These are phyloP conservation scores for Neuroscelio doddi DNA, from an alignment of 2,888 invertebrate genomes.

Conservation along the genomic window DNA sequence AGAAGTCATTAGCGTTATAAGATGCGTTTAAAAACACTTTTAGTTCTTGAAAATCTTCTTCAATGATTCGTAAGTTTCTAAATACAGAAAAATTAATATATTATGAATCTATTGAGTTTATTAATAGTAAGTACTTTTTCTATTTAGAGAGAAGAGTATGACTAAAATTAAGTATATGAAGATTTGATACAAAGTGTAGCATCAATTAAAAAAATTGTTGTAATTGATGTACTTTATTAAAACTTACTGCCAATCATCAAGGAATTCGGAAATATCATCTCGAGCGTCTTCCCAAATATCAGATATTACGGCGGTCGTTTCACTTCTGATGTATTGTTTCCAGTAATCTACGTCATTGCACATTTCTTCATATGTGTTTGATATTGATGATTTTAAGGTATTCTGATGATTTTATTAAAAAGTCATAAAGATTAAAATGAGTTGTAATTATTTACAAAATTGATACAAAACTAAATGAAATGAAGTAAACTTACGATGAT, in stretches of 20 bases:
- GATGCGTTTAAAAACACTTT: constrained; percentile 83
- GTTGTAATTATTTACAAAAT: neutral
- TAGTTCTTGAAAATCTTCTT: constrained; percentile 82
- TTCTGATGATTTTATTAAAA: constrained; percentile 60
- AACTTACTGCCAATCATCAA: constrained; percentile 79
- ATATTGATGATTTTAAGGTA: constrained; percentile 70
- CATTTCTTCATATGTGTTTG: constrained; percentile 73
- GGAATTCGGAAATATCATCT: constrained; percentile 79
- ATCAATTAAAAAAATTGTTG: neutral
- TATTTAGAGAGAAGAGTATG: too few species aligned
- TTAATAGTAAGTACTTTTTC: too few species aligned
- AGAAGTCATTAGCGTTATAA: constrained; percentile 87
- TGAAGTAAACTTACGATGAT: constrained; percentile 72
- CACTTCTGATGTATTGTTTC: constrained; percentile 80
- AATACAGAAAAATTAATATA: too few species aligned
- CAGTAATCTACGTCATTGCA: constrained; percentile 75
- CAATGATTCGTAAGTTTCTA: constrained; percentile 80
- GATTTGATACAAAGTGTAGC: too few species aligned
- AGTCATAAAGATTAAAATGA: neutral
- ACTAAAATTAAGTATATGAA: too few species aligned
- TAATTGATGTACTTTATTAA: neutral
- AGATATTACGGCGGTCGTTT: constrained; percentile 79
- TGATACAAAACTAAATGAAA: neutral
- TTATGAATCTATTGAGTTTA: neutral
- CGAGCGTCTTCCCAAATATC: constrained; percentile 86